Evolutionary conservation across 2,797 vertebrate species (phyloP).

Genomic region (Manis pentadactyla): DNA sequence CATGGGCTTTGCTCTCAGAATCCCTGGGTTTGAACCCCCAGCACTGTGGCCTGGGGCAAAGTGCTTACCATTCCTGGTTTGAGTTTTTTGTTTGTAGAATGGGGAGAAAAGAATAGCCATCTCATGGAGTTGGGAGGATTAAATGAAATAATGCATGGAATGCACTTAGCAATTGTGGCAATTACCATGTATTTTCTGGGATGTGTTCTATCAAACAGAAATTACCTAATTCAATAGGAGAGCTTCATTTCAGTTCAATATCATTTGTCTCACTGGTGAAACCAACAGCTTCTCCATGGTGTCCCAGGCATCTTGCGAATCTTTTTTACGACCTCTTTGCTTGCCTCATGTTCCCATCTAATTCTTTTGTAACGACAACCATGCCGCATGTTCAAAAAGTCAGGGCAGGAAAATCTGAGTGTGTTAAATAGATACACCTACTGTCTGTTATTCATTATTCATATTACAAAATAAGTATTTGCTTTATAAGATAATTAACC

Average conservation of each 20-base stretch:
- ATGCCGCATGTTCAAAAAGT: not conserved
- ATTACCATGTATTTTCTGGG: not conserved
- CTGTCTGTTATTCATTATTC: conserved; percentile 2
- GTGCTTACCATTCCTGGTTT: not conserved
- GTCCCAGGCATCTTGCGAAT: not conserved
- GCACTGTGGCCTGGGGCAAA: not conserved
- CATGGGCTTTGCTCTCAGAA: not conserved
- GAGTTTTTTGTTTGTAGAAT: conserved; percentile 4
- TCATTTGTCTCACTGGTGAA: conserved; percentile 22
- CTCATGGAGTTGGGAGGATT: not conserved
- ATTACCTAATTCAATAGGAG: not conserved
- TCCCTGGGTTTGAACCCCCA: not conserved
- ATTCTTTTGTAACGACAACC: not conserved
- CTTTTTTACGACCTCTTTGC: not conserved
- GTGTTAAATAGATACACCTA: conserved; percentile 9
- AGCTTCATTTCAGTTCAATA: not conserved
- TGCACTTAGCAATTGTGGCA: not conserved
- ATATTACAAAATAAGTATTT: conserved; percentile 43
- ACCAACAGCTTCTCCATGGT: not conserved
- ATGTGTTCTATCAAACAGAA: not conserved
- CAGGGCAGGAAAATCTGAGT: conserved; percentile 25
- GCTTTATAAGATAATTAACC: conserved; percentile 28
- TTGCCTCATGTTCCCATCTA: not conserved
- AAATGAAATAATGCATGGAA: not conserved
- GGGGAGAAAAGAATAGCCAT: not conserved